Evolutionary conservation across 2,113 vertebrate species (phyloP).

Genomic region (Myanophis thanlyinensis): DNA sequence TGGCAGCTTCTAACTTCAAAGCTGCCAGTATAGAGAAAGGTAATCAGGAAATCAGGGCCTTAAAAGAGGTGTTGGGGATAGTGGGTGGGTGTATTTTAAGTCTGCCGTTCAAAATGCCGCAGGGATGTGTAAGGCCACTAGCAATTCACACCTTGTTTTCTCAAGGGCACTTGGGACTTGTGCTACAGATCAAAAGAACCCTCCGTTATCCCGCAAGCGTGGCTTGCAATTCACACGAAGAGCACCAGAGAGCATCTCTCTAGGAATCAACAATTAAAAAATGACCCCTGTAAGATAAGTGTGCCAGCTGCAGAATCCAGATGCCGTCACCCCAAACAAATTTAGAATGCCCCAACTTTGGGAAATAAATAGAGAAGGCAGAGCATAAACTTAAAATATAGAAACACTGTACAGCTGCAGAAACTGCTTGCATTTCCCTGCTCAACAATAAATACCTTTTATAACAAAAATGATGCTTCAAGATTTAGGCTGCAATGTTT

Average conservation of each 20-base stretch:
- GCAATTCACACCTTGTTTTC: constrained; percentile 3
- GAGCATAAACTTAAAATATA: background rate
- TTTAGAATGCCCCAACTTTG: background rate
- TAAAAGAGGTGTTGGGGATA: background rate
- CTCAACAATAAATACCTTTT: background rate
- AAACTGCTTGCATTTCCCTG: background rate
- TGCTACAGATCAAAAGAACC: constrained; percentile 26
- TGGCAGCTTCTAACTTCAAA: constrained; percentile 30
- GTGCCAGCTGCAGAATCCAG: background rate
- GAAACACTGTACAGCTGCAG: background rate
- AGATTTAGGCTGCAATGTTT: background rate
- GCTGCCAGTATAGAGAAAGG: constrained; percentile 1
- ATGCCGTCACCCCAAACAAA: background rate
- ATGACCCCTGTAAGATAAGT: background rate
- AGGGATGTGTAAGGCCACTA: background rate
- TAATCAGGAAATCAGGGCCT: constrained; percentile 25
- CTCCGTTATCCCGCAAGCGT: background rate
- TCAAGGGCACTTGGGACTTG: background rate
- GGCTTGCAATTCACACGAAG: background rate
- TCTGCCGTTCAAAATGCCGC: background rate
- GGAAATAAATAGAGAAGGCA: background rate
- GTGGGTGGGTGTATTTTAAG: background rate
- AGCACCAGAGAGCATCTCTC: background rate
- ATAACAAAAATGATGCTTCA: background rate
- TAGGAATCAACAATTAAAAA: background rate